Evolutionary conservation across 2,797 vertebrate genomes (phyloP), one percentile per base, ranked within the genome.

Genomic region (Varecia variegata): DNA sequence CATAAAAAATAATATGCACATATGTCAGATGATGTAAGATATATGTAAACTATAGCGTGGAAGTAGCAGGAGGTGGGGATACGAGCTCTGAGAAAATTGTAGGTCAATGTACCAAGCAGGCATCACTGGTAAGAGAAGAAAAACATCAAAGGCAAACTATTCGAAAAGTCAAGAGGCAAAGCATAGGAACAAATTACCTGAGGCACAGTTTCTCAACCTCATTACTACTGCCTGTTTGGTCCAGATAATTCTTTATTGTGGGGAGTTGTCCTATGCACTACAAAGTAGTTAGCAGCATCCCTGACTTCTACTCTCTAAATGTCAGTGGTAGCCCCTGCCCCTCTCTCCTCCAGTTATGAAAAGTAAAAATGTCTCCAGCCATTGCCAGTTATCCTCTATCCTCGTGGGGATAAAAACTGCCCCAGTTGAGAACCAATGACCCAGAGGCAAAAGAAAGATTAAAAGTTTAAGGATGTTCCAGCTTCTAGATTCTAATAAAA

Each of bases 401-500:
- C 15, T 13, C 20, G 3, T 14, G 47, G 23, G 32, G 11, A 27
- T 60, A 91, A 90, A 93, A 93, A 83, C 5, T 45, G 3, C 18
- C 47, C 43, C 7, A 70, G 23, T 13, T 65, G 45, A 93, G 74
- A 96, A 95, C 13, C n/a, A 88, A 20, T 58, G 12, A 76, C 76
- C 30, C n/a, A 83, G 10, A 88, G 21, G 25, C n/a, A 86, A 95
- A 77, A 76, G 35, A 82, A 93, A 86, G 30, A 76, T 32, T 35
- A 80, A 50, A 96, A 84, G 32, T 71, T 92, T 74, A 83, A 87
- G 81, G 35, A 58, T 50, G 50, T 38, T 86, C 84, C 27, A 90
- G 74, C n/a, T 86, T 92, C 43, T 18, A 76, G 32, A 85, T 47
- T 96, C 38, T 56, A 92, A 71, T 56, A 77, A 92, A 89, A 81